Conservation (phyloP, 2,888 invertebrate species). For the Trichopoda pennipes region DNA sequence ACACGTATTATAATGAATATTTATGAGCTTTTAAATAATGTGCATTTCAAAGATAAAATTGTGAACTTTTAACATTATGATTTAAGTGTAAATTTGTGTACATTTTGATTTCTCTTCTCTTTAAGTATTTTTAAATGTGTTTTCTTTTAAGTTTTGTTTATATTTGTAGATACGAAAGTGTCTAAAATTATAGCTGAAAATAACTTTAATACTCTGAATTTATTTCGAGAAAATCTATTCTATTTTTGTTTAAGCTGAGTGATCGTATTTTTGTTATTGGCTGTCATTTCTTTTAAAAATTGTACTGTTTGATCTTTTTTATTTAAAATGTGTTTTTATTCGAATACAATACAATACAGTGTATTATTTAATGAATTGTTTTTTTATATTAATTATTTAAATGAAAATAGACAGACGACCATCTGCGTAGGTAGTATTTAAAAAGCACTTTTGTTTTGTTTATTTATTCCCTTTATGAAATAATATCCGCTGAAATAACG, state of each 20-base stretch:
- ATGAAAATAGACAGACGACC: not conserved
- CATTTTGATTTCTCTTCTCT: constrained; percentile 5
- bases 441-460: not conserved
- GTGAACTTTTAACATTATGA: constrained; percentile 39
- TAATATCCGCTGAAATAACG: too few species aligned
- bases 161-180: too few species aligned
- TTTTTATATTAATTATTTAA: not conserved
- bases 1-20: constrained; percentile 73
- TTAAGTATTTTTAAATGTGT: not conserved
- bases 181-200: not conserved
- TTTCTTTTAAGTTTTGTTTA: too few species aligned
- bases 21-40: constrained; percentile 72
- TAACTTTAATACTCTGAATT: constrained; percentile 6
- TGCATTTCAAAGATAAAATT: constrained; percentile 45
- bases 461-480: not conserved
- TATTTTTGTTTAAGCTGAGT: not conserved
- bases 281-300: not conserved
- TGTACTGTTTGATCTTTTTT: not conserved
- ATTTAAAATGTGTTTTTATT: not conserved
- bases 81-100: constrained; percentile 34
- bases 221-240: not conserved
- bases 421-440: not conserved
- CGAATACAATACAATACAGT: too few species aligned
- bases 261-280: not conserved
- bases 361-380: too few species aligned